Evolutionary conservation across 2,888 invertebrate species (phyloP).

Genomic region (Peribatodes rhomboidaria): DNA sequence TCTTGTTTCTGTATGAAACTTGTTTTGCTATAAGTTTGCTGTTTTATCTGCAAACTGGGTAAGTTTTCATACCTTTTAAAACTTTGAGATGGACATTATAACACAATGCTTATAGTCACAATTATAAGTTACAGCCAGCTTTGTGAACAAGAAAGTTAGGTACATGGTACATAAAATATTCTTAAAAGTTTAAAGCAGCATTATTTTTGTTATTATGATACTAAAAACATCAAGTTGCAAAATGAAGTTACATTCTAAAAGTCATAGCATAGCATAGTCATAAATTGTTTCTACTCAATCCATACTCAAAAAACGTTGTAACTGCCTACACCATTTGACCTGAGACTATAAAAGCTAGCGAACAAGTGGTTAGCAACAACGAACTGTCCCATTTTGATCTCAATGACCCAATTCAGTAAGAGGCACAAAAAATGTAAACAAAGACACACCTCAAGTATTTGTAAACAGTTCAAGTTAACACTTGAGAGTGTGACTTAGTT

Average conservation of each 20-base stretch:
- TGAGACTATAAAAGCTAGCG: neutral
- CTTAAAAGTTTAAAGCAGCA: neutral
- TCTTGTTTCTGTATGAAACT: constrained; percentile 2
- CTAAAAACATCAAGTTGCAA: too few relatives aligned
- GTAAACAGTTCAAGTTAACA: constrained; percentile 24
- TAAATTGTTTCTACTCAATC: too few relatives aligned
- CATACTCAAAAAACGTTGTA: too few relatives aligned
- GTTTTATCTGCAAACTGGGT: constrained; percentile 1
- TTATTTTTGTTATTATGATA: too few relatives aligned
- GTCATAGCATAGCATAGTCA: too few relatives aligned
- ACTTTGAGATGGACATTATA: neutral
- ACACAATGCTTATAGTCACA: too few relatives aligned
- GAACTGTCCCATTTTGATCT: constrained; percentile 11
- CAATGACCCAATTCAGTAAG: constrained; percentile 18
- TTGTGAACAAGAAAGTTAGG: too few relatives aligned
- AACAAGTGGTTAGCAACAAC: constrained; percentile 2
- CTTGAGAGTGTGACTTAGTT: neutral
- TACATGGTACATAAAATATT: neutral
- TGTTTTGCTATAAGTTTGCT: constrained; percentile 4
- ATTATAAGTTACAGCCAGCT: too few relatives aligned
- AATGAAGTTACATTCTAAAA: too few relatives aligned
- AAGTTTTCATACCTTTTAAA: constrained; percentile 1
- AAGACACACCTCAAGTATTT: constrained; percentile 31
- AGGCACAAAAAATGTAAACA: constrained; percentile 28
- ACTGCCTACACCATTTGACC: neutral